These are phyloP conservation scores for Pollicipes pollicipes DNA, from an alignment of 1,140 invertebrate genomes.

Conservation along the genomic window DNA sequence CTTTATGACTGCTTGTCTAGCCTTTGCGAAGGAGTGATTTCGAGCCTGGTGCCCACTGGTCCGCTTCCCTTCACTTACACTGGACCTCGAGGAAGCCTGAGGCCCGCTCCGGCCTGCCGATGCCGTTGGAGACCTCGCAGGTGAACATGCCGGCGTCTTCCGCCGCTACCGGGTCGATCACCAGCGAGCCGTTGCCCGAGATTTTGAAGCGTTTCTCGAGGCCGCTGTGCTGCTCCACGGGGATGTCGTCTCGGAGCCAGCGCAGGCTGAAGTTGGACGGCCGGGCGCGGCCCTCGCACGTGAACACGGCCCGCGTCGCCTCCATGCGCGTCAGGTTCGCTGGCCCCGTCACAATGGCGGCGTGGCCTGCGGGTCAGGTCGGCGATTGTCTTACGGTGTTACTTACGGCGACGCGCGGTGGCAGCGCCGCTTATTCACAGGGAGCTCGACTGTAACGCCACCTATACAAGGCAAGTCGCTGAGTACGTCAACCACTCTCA, in stretches of 20 bases:
- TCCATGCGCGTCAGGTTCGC: constrained; percentile 87
- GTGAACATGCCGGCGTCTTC: constrained; percentile 88
- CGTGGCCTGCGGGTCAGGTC: constrained; percentile 47
- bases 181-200: constrained; percentile 63
- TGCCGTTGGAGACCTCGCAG: constrained; percentile 90
- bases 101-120: constrained; percentile 82
- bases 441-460: too few species aligned
- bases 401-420: not conserved
- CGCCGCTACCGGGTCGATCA: constrained; percentile 75
- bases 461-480: not conserved
- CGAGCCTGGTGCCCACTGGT: too few species aligned
- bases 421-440: constrained; percentile 12
- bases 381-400: too few species aligned
- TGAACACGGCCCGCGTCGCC: constrained; percentile 81
- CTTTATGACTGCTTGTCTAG: too few species aligned
- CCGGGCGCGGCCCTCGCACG: constrained; percentile 82
- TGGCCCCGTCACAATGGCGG: constrained; percentile 68
- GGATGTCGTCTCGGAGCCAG: constrained; percentile 72
- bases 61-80: constrained; percentile 46
- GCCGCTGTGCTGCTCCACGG: constrained; percentile 41
- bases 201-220: constrained; percentile 67
- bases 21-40: too few species aligned
- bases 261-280: constrained; percentile 87
- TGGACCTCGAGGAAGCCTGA: constrained; percentile 90
- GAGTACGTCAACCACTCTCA: too few species aligned